Percentiles rank a stretch among this genome's conserved stretches.
Conservation (phyloP, 2,888 invertebrate species). For the Cheilosia impressa region DNA sequence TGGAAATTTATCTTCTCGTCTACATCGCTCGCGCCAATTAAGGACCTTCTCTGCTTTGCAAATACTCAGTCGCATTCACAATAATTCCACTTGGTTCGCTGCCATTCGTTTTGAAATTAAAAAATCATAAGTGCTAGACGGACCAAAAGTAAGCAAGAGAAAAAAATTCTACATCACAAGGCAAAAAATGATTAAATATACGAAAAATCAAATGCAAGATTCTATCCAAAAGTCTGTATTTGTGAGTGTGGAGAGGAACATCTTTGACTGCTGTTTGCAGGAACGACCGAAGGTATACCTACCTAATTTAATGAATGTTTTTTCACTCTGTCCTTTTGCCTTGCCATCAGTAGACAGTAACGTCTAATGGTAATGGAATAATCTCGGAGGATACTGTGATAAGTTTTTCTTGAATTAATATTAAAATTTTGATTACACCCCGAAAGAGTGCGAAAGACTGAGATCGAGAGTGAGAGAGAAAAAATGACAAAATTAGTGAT, state of each 20-base stretch:
- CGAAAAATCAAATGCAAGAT: conserved; percentile 46
- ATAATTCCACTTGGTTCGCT: conserved; percentile 1
- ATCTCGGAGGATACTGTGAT: conserved; percentile 5
- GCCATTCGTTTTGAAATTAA: conserved; percentile 24
- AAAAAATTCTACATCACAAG: neutral
- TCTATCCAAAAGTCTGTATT: neutral
- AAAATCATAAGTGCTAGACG: conserved; percentile 47
- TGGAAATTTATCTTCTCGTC: neutral
- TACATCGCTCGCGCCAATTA: neutral
- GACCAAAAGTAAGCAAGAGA: conserved; percentile 26
- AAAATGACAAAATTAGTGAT: conserved; percentile 1
- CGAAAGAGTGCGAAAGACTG: neutral
- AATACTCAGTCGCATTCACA: conserved; percentile 27
- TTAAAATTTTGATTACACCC: conserved; percentile 44
- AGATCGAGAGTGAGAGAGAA: neutral
- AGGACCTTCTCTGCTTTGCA: conserved; percentile 3
- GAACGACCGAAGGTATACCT: conserved; percentile 40
- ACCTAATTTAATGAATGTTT: conserved; percentile 54
- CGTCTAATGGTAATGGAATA: conserved; percentile 56
- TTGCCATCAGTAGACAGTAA: conserved; percentile 23
- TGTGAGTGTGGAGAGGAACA: neutral
- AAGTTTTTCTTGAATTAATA: conserved; percentile 31
- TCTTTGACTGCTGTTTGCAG: conserved; percentile 20
- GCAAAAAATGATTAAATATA: conserved; percentile 39
- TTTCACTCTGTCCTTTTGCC: conserved; percentile 24